These are phyloP conservation scores for Sweltsa coloradensis DNA, from an alignment of 1,140 invertebrate genomes.

Conservation along the genomic window DNA sequence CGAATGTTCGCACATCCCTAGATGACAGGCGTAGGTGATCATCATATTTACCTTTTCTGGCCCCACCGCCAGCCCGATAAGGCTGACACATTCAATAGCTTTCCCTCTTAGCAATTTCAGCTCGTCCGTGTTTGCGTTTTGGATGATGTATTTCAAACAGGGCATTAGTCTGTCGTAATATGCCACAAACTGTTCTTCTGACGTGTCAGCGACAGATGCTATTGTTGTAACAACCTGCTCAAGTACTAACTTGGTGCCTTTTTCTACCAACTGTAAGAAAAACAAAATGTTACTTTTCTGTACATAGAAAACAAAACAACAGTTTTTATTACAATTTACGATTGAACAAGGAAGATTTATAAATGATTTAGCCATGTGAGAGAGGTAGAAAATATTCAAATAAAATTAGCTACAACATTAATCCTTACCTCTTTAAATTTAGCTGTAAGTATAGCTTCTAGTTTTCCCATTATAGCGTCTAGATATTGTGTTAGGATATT, in stretches of 20 bases:
- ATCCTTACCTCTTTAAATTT: constrained; percentile 79
- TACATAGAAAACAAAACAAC: too few species aligned
- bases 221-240: constrained; percentile 97
- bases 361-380: too few species aligned
- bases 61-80: constrained; percentile 96
- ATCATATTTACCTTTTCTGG: constrained; percentile 62
- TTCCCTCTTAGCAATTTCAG: constrained; percentile 84
- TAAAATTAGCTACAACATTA: constrained; percentile 1
- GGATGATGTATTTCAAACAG: constrained; percentile 93
- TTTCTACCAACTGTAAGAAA: constrained; percentile 60
- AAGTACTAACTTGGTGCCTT: constrained; percentile 89
- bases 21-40: too few species aligned
- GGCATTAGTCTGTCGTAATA: constrained; percentile 87
- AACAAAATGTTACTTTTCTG: constrained; percentile 9
- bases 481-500: constrained; percentile 83
- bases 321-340: too few species aligned
- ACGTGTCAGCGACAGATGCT: constrained; percentile 96
- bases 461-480: constrained; percentile 78
- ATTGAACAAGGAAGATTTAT: too few species aligned
- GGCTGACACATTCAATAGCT: constrained; percentile 96
- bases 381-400: not conserved
- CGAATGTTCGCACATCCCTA: too few species aligned
- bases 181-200: constrained; percentile 85
- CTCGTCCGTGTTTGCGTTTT: constrained; percentile 81
- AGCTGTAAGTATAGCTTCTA: constrained; percentile 79